These are phyloP conservation scores for Ophion obscuratus DNA, from an alignment of 2,888 invertebrate genomes.

Conservation along the genomic window DNA sequence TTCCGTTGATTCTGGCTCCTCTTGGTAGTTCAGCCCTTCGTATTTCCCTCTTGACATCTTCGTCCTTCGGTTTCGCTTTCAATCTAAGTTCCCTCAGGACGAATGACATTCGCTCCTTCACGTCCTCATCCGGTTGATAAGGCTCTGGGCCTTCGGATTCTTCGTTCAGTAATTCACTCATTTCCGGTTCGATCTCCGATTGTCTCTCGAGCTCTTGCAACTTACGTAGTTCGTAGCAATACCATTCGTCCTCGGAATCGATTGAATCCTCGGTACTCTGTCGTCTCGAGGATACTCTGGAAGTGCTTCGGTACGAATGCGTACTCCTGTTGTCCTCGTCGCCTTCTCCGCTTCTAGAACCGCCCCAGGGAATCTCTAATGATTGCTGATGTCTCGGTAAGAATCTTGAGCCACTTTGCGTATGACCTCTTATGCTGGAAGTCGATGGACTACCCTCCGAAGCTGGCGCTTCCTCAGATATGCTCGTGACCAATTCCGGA, in stretches of 20 bases:
- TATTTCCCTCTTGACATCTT: conserved; percentile 70
- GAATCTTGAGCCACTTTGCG: conserved; percentile 85
- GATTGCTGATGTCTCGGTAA: conserved; percentile 91
- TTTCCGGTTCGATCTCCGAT: conserved; percentile 87
- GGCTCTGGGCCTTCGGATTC: conserved; percentile 86
- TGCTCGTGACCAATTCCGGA: conserved; percentile 79
- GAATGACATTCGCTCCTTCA: conserved; percentile 92
- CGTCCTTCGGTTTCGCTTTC: conserved; percentile 85
- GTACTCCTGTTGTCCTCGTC: conserved; percentile 95
- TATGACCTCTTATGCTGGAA: conserved; percentile 86
- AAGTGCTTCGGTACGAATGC: conserved; percentile 94
- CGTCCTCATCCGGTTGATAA: conserved; percentile 88
- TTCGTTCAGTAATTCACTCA: conserved; percentile 87
- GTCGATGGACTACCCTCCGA: conserved; percentile 89
- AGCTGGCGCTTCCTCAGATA: conserved; percentile 85
- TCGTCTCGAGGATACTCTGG: conserved; percentile 92
- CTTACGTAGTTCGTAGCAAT: conserved; percentile 94
- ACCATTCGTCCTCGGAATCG: conserved; percentile 97
- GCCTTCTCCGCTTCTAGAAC: conserved; percentile 85
- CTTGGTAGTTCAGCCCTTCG: conserved; percentile 80
- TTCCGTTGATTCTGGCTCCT: conserved; percentile 75
- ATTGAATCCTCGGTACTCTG: conserved; percentile 97
- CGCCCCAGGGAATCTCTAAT: conserved; percentile 91
- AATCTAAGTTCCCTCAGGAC: conserved; percentile 91
- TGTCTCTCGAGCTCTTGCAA: conserved; percentile 94